Base-by-base conservation (phyloP, 2,113 vertebrate species). In the Vanacampus margaritifer region DNA sequence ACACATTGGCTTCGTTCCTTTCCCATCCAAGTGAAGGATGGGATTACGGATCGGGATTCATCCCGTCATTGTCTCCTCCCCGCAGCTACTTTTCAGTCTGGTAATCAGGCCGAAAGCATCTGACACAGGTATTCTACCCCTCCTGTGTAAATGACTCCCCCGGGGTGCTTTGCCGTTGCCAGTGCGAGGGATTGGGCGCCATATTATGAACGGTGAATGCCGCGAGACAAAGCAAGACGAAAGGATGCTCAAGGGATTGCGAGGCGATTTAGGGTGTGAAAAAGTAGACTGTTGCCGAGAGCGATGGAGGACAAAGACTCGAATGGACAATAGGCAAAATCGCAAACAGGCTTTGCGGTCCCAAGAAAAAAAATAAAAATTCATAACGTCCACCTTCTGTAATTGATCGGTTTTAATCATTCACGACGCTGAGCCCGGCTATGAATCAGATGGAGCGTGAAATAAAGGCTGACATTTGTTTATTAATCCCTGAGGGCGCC, bases 11-110 rank as follows among this genome's bases (percentile, higher is more conserved):
- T 82, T 32, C 57, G 66, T 82, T 74, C 77, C 59, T 71, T 78
- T 77, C 43, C 82, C 69, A 71, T 72, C 76, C 72, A 79, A 81
- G 70, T 84, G 67, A 81, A 77, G 67, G 68, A 71, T 68, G 76
- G 75, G 84, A 88, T 91, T 86, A 87, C 69, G 69, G 74, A 82
- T 86, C 85, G 83, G 83, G 79, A 88, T 85, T 89, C 82, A 83
- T 85, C 78, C 69, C 66, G 76, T 84, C 71, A 78, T 88, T 89
- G 82, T 86, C 83, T 84, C n/a, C 79, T 72, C 69, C 64, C 74
- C 71, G 79, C 58, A 26, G 51, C 75, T 80, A 82, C 72, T 81
- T 77, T 84, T 66, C 63, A 62, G 73, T 77, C 53, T 80, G 72
- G 72, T 80, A 82, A 83, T 85, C 77, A 59, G 72, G 68, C 78